Conservation (phyloP, 2,888 invertebrate species). For the Ceratothoa steindachneri region DNA sequence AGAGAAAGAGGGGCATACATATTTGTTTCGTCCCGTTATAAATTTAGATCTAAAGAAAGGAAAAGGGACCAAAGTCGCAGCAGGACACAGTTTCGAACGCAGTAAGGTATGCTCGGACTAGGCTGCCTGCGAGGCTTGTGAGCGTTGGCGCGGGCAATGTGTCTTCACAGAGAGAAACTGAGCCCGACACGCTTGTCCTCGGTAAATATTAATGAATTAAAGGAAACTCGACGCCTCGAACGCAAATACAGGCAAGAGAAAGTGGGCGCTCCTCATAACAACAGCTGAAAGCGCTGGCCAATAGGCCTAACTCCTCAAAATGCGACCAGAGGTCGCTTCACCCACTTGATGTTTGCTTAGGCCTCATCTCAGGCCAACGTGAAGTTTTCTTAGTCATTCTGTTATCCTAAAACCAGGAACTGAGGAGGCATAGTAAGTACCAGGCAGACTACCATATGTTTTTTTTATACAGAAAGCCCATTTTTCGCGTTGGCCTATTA, state of each 20-base stretch:
- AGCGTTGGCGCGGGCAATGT: no score
- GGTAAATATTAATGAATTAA: constrained; percentile 8
- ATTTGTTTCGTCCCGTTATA: no score
- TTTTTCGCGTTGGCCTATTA: no score
- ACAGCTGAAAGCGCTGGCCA: not conserved
- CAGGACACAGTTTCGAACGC: no score
- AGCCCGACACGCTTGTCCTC: no score
- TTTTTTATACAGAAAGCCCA: no score
- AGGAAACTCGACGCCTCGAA: not conserved
- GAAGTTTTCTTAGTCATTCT: not conserved
- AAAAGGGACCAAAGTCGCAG: no score
- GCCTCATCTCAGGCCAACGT: not conserved
- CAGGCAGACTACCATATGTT: no score
- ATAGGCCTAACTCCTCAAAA: not conserved
- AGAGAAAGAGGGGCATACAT: no score
- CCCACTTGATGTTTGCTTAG: constrained; percentile 2
- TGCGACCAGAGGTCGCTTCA: not conserved
- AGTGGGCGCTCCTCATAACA: not conserved
- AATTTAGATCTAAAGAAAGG: no score
- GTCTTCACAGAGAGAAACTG: not conserved
- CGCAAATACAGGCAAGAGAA: not conserved
- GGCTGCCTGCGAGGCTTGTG: no score
- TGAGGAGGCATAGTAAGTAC: not conserved
- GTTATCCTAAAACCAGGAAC: not conserved
- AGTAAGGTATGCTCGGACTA: no score